Conservation (phyloP, 2,797 vertebrate genomes). For the Ptychobarbus kaznakovi region DNA sequence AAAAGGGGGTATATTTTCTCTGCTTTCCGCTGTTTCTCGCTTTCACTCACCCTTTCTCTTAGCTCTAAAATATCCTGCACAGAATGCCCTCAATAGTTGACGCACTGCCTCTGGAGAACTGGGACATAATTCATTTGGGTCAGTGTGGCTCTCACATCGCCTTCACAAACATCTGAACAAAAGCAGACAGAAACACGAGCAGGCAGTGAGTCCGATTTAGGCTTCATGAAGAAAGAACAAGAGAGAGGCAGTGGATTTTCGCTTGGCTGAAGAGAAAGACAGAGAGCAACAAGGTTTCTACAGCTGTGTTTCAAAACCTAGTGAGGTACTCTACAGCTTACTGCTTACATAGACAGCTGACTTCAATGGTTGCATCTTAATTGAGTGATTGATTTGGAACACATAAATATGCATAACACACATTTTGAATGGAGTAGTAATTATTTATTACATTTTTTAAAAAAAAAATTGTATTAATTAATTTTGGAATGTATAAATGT, state of each 20-base stretch:
- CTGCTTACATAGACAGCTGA: background rate
- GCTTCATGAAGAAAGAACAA: slow-evolving; percentile 50
- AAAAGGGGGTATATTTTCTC: slow-evolving; percentile 3
- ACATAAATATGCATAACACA: background rate
- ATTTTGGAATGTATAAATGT: background rate
- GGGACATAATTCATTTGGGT: slow-evolving; percentile 81
- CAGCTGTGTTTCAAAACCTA: background rate
- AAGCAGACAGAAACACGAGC: slow-evolving; percentile 67
- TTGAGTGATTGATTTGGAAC: background rate
- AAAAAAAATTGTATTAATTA: no score
- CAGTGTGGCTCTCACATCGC: slow-evolving; percentile 84
- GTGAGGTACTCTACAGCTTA: background rate
- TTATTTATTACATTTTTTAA: no score
- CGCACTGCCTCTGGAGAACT: slow-evolving; percentile 65
- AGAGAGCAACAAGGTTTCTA: slow-evolving; percentile 7
- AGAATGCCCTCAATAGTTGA: slow-evolving; percentile 77
- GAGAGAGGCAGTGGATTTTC: slow-evolving; percentile 1
- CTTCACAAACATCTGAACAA: slow-evolving; percentile 77
- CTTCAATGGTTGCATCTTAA: background rate
- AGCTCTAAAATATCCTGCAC: slow-evolving; percentile 68
- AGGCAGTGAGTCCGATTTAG: slow-evolving; percentile 57
- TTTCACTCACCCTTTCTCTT: slow-evolving; percentile 67
- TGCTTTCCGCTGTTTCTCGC: background rate
- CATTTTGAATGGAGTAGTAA: background rate
- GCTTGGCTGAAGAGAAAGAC: background rate